Conservation (phyloP, 2,113 vertebrate species). For the Aphelocoma coerulescens region DNA sequence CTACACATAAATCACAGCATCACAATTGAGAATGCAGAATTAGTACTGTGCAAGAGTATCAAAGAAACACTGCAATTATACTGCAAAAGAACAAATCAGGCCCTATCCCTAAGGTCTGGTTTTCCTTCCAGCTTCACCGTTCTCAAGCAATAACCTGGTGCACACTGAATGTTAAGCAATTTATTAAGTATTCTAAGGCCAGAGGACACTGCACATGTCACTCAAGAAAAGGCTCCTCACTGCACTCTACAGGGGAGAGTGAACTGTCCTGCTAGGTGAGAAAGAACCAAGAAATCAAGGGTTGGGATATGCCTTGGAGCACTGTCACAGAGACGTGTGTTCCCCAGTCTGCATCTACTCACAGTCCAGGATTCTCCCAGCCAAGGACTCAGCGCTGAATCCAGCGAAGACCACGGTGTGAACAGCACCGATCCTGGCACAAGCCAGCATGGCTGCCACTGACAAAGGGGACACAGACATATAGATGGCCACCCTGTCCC, state of each 20-base stretch:
- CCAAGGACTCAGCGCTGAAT: slow-evolving; percentile 87
- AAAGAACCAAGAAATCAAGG: background rate
- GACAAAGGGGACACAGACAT: slow-evolving; percentile 85
- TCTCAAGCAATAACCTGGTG: background rate
- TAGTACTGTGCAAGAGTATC: background rate
- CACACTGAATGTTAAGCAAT: background rate
- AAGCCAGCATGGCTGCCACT: slow-evolving; percentile 90
- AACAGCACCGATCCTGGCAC: slow-evolving; percentile 85
- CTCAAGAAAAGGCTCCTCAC: background rate
- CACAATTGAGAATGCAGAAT: background rate
- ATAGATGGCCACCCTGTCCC: slow-evolving; percentile 89
- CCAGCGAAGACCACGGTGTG: slow-evolving; percentile 91
- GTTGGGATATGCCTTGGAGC: background rate
- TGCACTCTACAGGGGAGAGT: background rate
- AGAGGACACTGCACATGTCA: background rate
- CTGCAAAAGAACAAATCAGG: background rate
- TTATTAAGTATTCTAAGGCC: background rate
- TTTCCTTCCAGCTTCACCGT: background rate
- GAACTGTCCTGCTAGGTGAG: background rate
- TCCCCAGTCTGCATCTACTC: slow-evolving; percentile 42
- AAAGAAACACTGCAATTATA: background rate
- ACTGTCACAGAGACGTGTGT: background rate
- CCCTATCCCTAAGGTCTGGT: background rate
- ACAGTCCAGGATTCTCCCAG: slow-evolving; percentile 88
- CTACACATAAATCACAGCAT: background rate